These are phyloP conservation scores for Spheniscus mendiculus DNA, from an alignment of 2,113 vertebrate genomes.

Conservation along the genomic window DNA sequence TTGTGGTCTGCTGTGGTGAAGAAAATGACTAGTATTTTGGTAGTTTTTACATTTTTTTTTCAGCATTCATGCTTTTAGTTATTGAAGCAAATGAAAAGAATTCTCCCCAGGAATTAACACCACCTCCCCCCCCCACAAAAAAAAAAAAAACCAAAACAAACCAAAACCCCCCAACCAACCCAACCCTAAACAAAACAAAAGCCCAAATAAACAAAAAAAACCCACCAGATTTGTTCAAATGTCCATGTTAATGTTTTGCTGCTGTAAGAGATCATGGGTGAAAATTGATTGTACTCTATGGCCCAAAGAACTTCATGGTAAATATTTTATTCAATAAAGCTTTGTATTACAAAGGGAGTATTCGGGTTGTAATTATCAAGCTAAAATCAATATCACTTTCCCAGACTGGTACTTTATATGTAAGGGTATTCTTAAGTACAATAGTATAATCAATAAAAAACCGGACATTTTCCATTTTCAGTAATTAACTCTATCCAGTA, in stretches of 20 bases:
- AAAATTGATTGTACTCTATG: not conserved
- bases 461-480: conserved; percentile 38
- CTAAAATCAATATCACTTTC: conserved; percentile 62
- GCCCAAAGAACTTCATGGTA: conserved; percentile 12
- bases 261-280: not conserved
- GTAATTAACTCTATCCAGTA: conserved; percentile 41
- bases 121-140: too few species aligned
- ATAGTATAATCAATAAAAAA: conserved; percentile 62
- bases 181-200: not conserved
- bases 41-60: not conserved
- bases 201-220: fast-evolving
- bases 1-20: not conserved
- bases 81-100: not conserved
- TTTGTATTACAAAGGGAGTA: conserved; percentile 20
- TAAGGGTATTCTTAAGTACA: conserved; percentile 48
- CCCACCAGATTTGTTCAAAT: not conserved
- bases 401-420: conserved; percentile 30
- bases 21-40: not conserved
- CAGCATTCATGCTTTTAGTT: not conserved
- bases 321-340: conserved; percentile 52
- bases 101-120: not conserved
- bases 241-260: not conserved
- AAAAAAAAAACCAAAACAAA: too few species aligned
- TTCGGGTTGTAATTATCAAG: conserved; percentile 49
- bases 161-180: too few species aligned